Base-by-base conservation (phyloP, 2,113 vertebrate genomes). In the Sciurus niger region DNA sequence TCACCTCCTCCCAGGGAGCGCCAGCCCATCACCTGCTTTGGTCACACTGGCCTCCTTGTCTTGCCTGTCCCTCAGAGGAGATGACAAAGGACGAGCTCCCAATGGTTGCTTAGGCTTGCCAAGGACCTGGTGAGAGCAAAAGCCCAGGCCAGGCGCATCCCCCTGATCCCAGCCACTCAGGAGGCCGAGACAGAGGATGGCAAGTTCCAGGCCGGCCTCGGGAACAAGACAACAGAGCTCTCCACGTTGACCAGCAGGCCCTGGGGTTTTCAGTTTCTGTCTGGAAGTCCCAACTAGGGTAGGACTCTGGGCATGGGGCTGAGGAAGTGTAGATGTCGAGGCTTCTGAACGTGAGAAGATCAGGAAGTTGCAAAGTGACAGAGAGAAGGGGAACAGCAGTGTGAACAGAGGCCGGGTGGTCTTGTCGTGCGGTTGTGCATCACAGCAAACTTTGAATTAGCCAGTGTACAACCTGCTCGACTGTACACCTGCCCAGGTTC, bases 31-130 rank as follows among this genome's bases (percentile, higher is more conserved):
- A 14, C 60, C 58, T 8, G 22, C 60, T 25, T 24, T 11, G 60
- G 60, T 24, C 58, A 24, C 8, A 9, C 24, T 22, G 58, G 58
- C 20, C 58, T 60, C 8, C 58, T 60, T 22, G 24, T 60, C 58
- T 22, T 22, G 58, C 58, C 58, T 25, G 1, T 34, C 24, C 74
- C 53, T 30, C 28, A 55, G 63, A 78, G 55, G 55, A 43, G 46
- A 92, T 48, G 34, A 32, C 34, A 16, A 72, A 70, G 43, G 28
- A n/a, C 9, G 34, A 34, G 65, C 14, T 37, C 6, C 24, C 2
- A 0, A 43, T 6, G 18, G 28, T 9, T 0, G 10, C 7, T 37
- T 2, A 5, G 4, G 73, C 8, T 4, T 10, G 40, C 60, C 0
- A 0, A 83, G 20, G 65, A 6, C 37, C 93, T 16, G 55, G 40